Percentiles rank a stretch among this genome's conserved stretches.
Conservation (phyloP, 2,888 invertebrate species). For the Phyllotreta striolata region DNA sequence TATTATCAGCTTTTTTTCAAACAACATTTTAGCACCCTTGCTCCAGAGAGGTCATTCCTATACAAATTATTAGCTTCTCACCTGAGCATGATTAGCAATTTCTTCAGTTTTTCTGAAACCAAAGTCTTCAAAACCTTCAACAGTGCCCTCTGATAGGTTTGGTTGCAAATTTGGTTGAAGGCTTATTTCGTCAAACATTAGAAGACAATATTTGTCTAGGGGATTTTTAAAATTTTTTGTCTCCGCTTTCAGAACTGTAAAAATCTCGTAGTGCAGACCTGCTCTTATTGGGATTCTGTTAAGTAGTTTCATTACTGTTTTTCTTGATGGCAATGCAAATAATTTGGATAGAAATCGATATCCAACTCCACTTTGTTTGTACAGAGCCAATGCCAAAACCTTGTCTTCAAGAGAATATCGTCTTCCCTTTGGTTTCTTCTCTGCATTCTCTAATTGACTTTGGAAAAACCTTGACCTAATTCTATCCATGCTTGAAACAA, state of each 20-base stretch:
- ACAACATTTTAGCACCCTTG: too few relatives aligned
- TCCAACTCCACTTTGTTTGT: conserved; percentile 8
- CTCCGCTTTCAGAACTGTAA: not conserved
- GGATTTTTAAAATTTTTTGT: conserved; percentile 7
- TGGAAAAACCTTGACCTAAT: too few relatives aligned
- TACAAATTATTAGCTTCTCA: too few relatives aligned
- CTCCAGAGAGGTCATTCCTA: too few relatives aligned
- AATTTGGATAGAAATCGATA: conserved; percentile 10
- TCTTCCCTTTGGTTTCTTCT: conserved; percentile 11
- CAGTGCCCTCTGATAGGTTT: conserved; percentile 23
- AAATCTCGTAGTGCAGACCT: conserved; percentile 6
- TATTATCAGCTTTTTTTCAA: too few relatives aligned
- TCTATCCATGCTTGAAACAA: too few relatives aligned
- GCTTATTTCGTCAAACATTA: conserved; percentile 39
- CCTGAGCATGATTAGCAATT: conserved; percentile 37
- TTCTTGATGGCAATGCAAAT: conserved; percentile 11
- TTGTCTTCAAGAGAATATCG: conserved; percentile 3
- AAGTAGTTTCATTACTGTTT: not conserved
- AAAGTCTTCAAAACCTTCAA: conserved; percentile 41
- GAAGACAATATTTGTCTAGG: conserved; percentile 32
- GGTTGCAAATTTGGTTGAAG: conserved; percentile 6
- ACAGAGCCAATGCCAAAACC: not conserved
- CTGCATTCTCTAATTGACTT: conserved; percentile 13
- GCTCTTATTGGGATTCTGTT: conserved; percentile 8
- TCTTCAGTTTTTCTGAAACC: conserved; percentile 28